Percentiles rank a stretch among this genome's conserved stretches.
Evolutionary conservation across 2,797 vertebrate species (phyloP).

Genomic region (Rhabdomys pumilio): DNA sequence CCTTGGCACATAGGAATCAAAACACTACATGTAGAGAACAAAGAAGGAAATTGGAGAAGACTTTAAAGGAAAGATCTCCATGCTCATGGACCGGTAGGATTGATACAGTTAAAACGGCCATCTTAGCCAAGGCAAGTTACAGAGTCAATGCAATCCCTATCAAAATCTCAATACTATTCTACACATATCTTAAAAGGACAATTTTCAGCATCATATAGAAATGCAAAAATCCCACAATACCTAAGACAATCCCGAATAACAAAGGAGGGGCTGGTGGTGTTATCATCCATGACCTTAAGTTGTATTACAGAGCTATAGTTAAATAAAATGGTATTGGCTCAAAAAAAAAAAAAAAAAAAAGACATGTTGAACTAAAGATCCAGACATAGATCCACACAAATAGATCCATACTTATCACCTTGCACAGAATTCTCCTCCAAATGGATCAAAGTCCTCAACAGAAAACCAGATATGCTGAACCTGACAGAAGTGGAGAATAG

Average conservation of each 20-base stretch:
- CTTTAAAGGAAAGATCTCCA: not conserved
- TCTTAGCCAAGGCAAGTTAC: not conserved
- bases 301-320: not conserved
- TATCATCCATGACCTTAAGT: not conserved
- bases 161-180: not conserved
- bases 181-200: not conserved
- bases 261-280: not conserved
- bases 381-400: not conserved
- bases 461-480: not conserved
- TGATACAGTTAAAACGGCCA: not conserved
- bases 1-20: not conserved
- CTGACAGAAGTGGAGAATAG: not conserved
- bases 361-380: not conserved
- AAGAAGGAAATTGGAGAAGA: not conserved
- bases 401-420: not conserved
- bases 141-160: not conserved
- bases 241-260: not conserved
- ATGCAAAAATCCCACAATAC: not conserved
- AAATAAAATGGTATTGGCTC: not conserved
- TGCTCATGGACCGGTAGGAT: not conserved
- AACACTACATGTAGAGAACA: no score
- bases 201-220: not conserved
- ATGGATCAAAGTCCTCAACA: not conserved
- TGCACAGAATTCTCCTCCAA: not conserved
- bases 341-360: not conserved